phyloP scores from a whole-genome alignment of 1,140 invertebrate genomes.

The Neoseiulus cucumeris region DNA sequence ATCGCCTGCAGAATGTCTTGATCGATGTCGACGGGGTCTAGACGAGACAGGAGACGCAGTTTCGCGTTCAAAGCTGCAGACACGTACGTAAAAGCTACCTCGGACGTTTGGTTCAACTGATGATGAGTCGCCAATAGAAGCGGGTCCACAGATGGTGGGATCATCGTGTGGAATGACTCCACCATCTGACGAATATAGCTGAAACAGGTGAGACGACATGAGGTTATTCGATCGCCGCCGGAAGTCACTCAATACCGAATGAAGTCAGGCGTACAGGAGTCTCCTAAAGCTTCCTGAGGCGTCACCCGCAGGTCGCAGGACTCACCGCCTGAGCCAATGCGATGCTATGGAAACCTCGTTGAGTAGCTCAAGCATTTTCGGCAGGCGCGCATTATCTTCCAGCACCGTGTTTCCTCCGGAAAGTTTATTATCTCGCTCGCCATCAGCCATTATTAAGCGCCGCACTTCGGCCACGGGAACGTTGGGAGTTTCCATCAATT shows the following conservation, averaged over 20 bases:
- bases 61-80: neutral
- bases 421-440: neutral
- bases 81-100: constrained; percentile 1
- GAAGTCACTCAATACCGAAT: too few relatives aligned
- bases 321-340: constrained; percentile 7
- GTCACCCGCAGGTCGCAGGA: too few relatives aligned
- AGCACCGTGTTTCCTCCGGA: neutral
- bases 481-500: neutral
- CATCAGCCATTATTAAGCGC: neutral
- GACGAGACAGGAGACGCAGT: neutral
- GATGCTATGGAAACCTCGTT: constrained; percentile 8
- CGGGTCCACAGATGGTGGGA: constrained; percentile 9
- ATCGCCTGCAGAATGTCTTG: neutral
- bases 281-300: too few relatives aligned
- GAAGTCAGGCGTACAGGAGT: too few relatives aligned
- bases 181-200: constrained; percentile 11
- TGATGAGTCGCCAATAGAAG: constrained; percentile 3
- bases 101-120: neutral
- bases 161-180: constrained; percentile 11
- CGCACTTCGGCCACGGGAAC: neutral
- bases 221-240: too few relatives aligned
- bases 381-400: neutral
- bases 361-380: neutral
- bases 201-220: too few relatives aligned
- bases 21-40: neutral